These are phyloP conservation scores for Scotopteryx bipunctaria DNA, from an alignment of 2,888 invertebrate genomes.

Conservation along the genomic window DNA sequence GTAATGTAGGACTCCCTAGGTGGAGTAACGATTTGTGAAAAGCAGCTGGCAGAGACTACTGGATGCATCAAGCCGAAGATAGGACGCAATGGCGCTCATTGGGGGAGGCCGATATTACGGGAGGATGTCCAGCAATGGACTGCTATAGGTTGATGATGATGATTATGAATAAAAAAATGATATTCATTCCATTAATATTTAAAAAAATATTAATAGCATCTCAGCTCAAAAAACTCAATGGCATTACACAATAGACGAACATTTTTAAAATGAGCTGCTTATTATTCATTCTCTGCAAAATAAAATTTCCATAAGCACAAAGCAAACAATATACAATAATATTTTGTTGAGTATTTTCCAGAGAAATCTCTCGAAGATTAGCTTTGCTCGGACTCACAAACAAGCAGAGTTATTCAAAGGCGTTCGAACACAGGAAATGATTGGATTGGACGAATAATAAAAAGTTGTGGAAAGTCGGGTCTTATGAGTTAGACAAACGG, in stretches of 20 bases:
- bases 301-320: conserved; percentile 68
- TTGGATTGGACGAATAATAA: conserved; percentile 51
- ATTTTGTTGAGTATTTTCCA: conserved; percentile 72
- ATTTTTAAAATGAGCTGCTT: conserved; percentile 36
- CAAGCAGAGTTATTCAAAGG: conserved; percentile 67
- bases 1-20: too few relatives aligned
- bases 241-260: conserved; percentile 10
- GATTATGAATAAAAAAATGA: background rate
- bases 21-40: too few relatives aligned
- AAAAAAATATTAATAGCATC: background rate
- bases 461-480: conserved; percentile 28
- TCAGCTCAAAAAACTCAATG: conserved; percentile 6
- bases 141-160: background rate
- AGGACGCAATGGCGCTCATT: too few relatives aligned
- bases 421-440: conserved; percentile 50
- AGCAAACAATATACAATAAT: conserved; percentile 64
- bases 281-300: conserved; percentile 42
- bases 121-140: too few relatives aligned
- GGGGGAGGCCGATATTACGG: too few relatives aligned
- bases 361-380: conserved; percentile 69
- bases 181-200: background rate
- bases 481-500: conserved; percentile 15
- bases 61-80: too few relatives aligned
- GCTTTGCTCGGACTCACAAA: conserved; percentile 71
- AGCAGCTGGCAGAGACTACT: too few relatives aligned